A percentile compares a stretch with the other conserved stretches of the same genome.
Evolutionary conservation across 2,888 invertebrate species (phyloP).

Genomic region (Callinectes sapidus): DNA sequence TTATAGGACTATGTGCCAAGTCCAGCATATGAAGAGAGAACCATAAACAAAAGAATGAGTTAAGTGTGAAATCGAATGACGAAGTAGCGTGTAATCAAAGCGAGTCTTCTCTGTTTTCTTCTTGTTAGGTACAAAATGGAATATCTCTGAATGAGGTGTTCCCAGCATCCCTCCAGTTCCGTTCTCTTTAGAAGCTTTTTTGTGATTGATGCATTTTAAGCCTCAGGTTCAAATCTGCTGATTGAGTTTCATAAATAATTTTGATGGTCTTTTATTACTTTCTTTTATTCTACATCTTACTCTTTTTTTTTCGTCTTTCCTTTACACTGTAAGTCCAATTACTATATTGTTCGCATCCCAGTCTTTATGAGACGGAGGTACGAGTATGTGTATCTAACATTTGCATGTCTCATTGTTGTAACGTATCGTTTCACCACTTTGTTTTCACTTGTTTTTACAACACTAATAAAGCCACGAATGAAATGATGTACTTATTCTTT

Average conservation of each 20-base stretch:
- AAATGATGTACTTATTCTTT: not conserved
- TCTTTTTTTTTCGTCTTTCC: not conserved
- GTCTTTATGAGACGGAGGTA: too few species aligned
- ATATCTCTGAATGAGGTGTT: too few species aligned
- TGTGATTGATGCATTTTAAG: not conserved
- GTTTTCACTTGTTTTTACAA: not conserved
- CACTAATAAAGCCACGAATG: constrained; percentile 3
- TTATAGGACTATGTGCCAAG: not conserved
- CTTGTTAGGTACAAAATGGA: not conserved
- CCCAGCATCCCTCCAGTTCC: too few species aligned
- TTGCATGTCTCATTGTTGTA: not conserved
- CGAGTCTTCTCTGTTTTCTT: not conserved
- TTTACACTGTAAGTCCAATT: not conserved
- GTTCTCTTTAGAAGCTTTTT: not conserved
- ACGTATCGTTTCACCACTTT: not conserved
- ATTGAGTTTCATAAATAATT: too few species aligned
- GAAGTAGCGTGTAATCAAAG: not conserved
- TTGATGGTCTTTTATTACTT: not conserved
- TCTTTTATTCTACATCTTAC: not conserved
- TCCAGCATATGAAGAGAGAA: not conserved
- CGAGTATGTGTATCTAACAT: not conserved
- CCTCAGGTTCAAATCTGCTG: not conserved
- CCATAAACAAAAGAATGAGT: not conserved
- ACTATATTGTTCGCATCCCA: not conserved
- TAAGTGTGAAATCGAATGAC: not conserved